phyloP scores from a whole-genome alignment of 1,140 invertebrate genomes.

The Brachionus manjavacas region DNA sequence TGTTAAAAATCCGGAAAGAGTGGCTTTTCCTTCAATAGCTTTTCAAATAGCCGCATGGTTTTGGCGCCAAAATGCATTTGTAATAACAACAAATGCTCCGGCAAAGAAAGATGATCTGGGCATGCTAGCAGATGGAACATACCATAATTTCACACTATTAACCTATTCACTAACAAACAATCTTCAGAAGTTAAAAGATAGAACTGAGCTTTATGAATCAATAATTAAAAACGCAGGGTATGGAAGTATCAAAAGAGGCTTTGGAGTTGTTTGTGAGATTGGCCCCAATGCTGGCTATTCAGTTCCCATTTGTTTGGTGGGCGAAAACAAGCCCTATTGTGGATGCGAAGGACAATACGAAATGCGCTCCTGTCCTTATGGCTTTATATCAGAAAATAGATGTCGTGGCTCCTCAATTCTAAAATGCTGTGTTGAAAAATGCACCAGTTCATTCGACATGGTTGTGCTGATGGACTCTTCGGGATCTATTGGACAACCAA shows the following conservation, averaged over 20 bases:
- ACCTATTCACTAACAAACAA: not conserved
- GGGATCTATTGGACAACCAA: not conserved
- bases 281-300: not conserved
- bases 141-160: slow-evolving; percentile 3
- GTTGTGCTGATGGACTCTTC: slow-evolving; percentile 21
- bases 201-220: not conserved
- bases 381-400: not conserved
- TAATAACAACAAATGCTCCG: not conserved
- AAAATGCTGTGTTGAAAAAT: slow-evolving; percentile 19
- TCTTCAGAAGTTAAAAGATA: slow-evolving; percentile 3
- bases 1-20: not conserved
- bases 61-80: slow-evolving; percentile 12
- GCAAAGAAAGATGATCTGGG: not conserved
- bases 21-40: slow-evolving; percentile 11
- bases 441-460: not conserved
- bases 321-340: slow-evolving; percentile 14
- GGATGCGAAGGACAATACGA: slow-evolving; percentile 1
- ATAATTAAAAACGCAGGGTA: not conserved
- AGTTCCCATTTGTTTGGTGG: not conserved
- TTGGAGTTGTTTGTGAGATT: slow-evolving; percentile 4
- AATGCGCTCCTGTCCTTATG: not conserved
- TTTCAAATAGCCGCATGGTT: slow-evolving; percentile 6
- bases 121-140: slow-evolving; percentile 20
- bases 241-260: slow-evolving; percentile 3
- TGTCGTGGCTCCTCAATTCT: not conserved